Conservation (phyloP, 2,888 invertebrate genomes). For the Chironomus riparius region DNA sequence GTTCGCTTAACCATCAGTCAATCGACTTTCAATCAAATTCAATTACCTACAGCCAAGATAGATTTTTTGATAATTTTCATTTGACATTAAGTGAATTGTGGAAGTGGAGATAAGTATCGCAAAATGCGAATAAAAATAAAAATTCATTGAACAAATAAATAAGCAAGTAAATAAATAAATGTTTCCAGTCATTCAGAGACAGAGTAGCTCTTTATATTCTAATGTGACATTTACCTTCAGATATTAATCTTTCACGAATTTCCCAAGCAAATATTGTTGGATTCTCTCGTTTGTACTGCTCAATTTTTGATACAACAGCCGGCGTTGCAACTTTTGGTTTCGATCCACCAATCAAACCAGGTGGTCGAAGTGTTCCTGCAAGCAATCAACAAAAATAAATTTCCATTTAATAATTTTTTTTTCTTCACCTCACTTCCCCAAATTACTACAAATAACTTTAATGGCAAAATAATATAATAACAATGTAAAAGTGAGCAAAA, state of each 20-base stretch:
- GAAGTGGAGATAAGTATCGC: not conserved
- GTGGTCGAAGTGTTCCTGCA: constrained; percentile 76
- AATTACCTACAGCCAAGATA: constrained; percentile 3
- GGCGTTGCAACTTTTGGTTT: constrained; percentile 98
- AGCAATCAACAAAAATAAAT: constrained; percentile 34
- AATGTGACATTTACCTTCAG: constrained; percentile 67
- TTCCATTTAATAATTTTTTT: not conserved
- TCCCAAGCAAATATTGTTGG: constrained; percentile 99
- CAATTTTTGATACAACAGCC: constrained; percentile 93
- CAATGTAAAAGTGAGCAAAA: constrained; percentile 2
- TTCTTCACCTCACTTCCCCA: not conserved
- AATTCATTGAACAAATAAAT: not conserved
- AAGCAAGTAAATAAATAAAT: not conserved
- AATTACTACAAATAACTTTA: not conserved
- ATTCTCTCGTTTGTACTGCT: constrained; percentile 95
- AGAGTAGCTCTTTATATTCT: not conserved
- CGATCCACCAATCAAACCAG: constrained; percentile 87
- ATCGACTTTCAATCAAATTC: constrained; percentile 1
- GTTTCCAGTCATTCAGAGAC: not conserved
- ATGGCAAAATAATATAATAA: too few species aligned
- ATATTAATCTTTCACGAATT: constrained; percentile 90
- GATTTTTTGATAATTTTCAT: not conserved
- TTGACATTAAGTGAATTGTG: constrained; percentile 2
- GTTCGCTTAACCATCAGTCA: not conserved
- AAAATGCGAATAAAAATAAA: not conserved